These are phyloP conservation scores for Leptatherina wallacei DNA, from an alignment of 2,797 vertebrate species.

Conservation along the genomic window DNA sequence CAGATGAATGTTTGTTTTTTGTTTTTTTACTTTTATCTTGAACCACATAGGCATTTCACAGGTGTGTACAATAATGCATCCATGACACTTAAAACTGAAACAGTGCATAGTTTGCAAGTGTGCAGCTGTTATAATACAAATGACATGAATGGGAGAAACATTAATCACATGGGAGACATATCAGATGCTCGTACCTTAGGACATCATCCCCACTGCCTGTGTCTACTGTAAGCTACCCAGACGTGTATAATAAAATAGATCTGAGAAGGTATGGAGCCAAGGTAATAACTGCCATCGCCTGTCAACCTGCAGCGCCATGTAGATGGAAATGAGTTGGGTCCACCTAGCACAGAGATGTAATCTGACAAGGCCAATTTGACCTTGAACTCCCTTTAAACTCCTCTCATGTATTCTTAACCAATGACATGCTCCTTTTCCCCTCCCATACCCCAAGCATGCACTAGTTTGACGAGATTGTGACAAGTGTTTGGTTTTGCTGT, in stretches of 20 bases:
- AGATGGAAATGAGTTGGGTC: slow-evolving; percentile 29
- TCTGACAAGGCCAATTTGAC: slow-evolving; percentile 43
- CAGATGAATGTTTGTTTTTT: too few relatives aligned
- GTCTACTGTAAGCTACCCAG: slow-evolving; percentile 17
- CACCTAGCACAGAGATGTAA: slow-evolving; percentile 26
- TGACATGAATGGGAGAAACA: slow-evolving; percentile 14
- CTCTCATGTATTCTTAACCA: slow-evolving; percentile 11
- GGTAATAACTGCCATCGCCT: slow-evolving; percentile 50
- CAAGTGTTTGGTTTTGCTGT: slow-evolving; percentile 27
- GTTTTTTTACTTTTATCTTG: neutral
- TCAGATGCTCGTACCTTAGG: slow-evolving; percentile 12
- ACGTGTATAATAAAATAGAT: slow-evolving; percentile 42
- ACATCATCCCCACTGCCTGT: slow-evolving; percentile 21
- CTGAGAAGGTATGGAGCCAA: slow-evolving; percentile 49
- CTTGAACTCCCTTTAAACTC: slow-evolving; percentile 33
- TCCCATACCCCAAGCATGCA: slow-evolving; percentile 8
- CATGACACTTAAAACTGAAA: neutral
- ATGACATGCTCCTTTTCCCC: neutral
- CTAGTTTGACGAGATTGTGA: neutral
- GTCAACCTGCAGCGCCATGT: slow-evolving; percentile 39
- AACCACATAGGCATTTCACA: neutral
- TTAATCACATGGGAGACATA: slow-evolving; percentile 28
- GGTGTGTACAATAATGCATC: neutral
- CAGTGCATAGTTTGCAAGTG: neutral
- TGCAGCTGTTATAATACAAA: slow-evolving; percentile 5